phyloP scores from a whole-genome alignment of 2,113 vertebrate genomes.

The Mesocricetus auratus region DNA sequence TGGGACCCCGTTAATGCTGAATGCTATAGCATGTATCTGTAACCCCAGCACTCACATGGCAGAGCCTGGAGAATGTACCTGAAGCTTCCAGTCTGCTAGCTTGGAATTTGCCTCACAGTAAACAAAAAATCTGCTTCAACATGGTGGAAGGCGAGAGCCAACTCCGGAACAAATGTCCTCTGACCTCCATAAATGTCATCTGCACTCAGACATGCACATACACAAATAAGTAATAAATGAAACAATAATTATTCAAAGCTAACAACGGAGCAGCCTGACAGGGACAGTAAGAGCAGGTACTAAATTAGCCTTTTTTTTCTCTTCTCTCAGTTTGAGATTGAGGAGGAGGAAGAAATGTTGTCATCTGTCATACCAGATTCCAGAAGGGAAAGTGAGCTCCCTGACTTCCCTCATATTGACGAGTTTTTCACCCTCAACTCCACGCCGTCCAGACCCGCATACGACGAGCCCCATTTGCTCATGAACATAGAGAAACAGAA shows the following conservation, averaged over 20 bases:
- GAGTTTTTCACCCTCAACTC: conserved; percentile 91
- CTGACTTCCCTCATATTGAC: conserved; percentile 92
- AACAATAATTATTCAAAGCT: not conserved
- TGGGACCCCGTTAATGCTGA: not conserved
- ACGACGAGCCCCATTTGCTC: conserved; percentile 90
- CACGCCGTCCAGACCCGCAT: conserved; percentile 89
- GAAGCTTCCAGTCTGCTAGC: not conserved
- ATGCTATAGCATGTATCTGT: not conserved
- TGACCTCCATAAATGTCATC: not conserved
- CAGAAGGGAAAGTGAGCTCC: conserved; percentile 90
- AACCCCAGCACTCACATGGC: too few relatives aligned
- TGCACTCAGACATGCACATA: not conserved
- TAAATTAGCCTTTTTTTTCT: conserved; percentile 37
- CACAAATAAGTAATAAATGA: not conserved
- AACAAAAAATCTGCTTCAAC: not conserved
- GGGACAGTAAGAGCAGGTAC: not conserved
- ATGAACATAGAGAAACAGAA: conserved; percentile 94
- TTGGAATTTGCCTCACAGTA: not conserved
- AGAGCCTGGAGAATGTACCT: not conserved
- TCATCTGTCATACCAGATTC: conserved; percentile 94
- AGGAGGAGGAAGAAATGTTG: conserved; percentile 95
- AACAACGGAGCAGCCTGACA: not conserved
- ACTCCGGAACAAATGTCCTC: not conserved
- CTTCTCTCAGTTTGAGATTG: conserved; percentile 89
- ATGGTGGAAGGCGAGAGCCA: not conserved